These are phyloP conservation scores for Drosophila punjabiensis DNA, from an alignment of 1,140 invertebrate species.

Conservation along the genomic window DNA sequence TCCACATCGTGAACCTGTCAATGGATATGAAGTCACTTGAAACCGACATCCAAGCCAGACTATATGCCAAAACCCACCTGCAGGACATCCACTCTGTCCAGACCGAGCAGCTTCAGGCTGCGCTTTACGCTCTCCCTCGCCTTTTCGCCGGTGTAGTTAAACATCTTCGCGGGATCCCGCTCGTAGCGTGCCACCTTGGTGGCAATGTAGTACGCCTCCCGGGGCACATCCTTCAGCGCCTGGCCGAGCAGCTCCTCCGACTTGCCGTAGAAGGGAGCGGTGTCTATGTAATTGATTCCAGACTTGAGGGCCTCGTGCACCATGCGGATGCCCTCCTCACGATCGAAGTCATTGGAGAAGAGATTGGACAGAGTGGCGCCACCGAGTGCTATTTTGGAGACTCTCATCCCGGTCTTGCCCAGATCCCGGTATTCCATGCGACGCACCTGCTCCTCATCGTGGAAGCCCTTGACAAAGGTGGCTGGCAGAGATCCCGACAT, in stretches of 20 bases:
- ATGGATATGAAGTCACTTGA: not conserved
- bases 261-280: conserved; percentile 94
- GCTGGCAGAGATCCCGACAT: conserved; percentile 78
- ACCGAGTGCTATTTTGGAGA: conserved; percentile 87
- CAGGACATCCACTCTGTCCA: conserved; percentile 95
- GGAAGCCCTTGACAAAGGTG: conserved; percentile 88
- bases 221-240: conserved; percentile 91
- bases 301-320: conserved; percentile 90
- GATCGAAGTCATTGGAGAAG: conserved; percentile 71
- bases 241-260: conserved; percentile 93
- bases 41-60: not conserved
- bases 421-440: conserved; percentile 87
- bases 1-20: conserved; percentile 88
- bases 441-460: conserved; percentile 86
- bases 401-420: conserved; percentile 87
- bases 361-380: conserved; percentile 70
- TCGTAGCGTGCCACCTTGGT: conserved; percentile 97
- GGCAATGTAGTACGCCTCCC: conserved; percentile 94
- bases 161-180: conserved; percentile 90
- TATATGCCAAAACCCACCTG: conserved; percentile 85
- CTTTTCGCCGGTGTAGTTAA: conserved; percentile 93
- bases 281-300: conserved; percentile 97
- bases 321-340: conserved; percentile 89
- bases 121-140: conserved; percentile 90
- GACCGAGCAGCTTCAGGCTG: conserved; percentile 90